A percentile compares a stretch with the other conserved stretches of the same genome.
These are phyloP conservation scores for Barnardius zonarius DNA, from an alignment of 2,113 vertebrate genomes.

Conservation along the genomic window DNA sequence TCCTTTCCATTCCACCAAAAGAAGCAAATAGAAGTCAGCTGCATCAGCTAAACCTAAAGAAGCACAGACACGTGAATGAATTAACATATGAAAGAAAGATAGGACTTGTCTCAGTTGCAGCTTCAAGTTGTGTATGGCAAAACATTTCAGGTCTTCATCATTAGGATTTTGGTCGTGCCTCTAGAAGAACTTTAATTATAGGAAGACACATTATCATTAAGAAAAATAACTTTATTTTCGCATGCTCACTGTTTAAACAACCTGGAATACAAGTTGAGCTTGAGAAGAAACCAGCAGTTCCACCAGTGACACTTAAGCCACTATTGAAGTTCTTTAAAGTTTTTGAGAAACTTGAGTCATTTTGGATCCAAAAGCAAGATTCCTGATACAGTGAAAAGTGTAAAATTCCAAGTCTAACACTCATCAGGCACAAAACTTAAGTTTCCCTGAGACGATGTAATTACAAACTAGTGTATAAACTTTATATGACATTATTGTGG, in stretches of 20 bases:
- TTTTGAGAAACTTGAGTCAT: not conserved
- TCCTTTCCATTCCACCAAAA: not conserved
- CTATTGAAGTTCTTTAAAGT: not conserved
- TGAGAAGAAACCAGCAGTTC: not conserved
- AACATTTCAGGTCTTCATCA: not conserved
- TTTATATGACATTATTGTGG: not conserved
- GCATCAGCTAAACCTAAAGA: not conserved
- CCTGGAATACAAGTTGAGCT: not conserved
- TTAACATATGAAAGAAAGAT: not conserved
- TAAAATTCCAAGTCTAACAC: not conserved
- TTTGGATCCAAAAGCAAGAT: not conserved
- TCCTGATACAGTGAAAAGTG: not conserved
- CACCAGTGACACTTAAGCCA: not conserved
- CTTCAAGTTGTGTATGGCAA: not conserved
- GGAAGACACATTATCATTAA: not conserved
- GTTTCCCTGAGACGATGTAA: conserved; percentile 68
- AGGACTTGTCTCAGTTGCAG: not conserved
- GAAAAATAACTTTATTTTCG: conserved; percentile 50
- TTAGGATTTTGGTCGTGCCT: not conserved
- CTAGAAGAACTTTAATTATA: not conserved
- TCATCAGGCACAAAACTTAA: conserved; percentile 31
- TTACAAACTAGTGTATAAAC: not conserved
- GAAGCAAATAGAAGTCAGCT: not conserved
- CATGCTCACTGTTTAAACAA: not conserved
- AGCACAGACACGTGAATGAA: not conserved